A percentile compares a stretch with the other conserved stretches of the same genome.
Evolutionary conservation across 1,140 invertebrate genomes (phyloP).

Genomic region (Aphelenchoides fujianensis): DNA sequence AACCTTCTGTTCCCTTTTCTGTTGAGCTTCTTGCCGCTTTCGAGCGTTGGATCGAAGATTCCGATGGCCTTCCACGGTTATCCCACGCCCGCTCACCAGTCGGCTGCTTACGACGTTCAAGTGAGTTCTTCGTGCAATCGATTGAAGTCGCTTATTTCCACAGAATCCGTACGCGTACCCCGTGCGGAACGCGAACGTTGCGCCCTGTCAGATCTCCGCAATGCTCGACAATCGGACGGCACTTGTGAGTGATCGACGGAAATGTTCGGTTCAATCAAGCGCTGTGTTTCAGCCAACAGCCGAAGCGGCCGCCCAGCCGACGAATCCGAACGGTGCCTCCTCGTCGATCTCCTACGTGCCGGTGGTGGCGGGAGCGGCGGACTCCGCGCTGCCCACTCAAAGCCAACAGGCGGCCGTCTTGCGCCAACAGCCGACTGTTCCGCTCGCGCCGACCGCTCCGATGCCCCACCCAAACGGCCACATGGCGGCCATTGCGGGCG

Average conservation of each 20-base stretch:
- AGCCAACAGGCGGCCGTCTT: not conserved
- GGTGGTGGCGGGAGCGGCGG: not conserved
- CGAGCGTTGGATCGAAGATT: no score
- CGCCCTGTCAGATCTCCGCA: conserved; percentile 4
- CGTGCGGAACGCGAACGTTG: not conserved
- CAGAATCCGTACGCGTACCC: conserved; percentile 12
- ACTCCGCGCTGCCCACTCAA: not conserved
- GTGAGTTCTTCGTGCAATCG: not conserved
- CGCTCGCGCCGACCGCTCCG: not conserved
- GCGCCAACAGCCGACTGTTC: not conserved
- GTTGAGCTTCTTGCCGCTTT: no score
- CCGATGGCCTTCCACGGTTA: no score
- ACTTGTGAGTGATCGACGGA: not conserved
- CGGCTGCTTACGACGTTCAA: conserved; percentile 11
- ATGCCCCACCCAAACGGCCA: not conserved
- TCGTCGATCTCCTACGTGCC: conserved; percentile 17
- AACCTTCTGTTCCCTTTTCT: no score
- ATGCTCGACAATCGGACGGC: conserved; percentile 1
- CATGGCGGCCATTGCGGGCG: not conserved
- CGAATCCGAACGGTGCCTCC: conserved; percentile 7
- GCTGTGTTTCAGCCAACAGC: not conserved
- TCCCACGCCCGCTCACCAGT: not conserved
- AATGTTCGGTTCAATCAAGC: conserved; percentile 4
- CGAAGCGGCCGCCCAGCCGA: not conserved
- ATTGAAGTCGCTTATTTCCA: not conserved